These are phyloP conservation scores for Halocaridina rubra DNA, from an alignment of 2,888 invertebrate genomes.

Conservation along the genomic window DNA sequence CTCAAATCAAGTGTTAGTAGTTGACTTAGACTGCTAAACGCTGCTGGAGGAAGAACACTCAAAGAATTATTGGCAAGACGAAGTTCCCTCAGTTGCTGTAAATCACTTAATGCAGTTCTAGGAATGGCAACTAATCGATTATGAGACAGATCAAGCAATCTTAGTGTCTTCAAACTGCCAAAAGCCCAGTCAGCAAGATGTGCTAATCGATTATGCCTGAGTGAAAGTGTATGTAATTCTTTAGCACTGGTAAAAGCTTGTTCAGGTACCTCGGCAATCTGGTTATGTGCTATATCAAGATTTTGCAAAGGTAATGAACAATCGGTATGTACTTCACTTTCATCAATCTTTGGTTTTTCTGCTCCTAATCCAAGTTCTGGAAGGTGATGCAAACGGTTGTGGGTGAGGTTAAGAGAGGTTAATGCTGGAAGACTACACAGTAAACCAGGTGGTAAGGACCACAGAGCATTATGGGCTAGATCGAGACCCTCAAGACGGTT, in stretches of 20 bases:
- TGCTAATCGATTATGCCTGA: conserved; percentile 85
- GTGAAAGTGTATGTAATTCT: conserved; percentile 84
- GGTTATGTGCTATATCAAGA: conserved; percentile 59
- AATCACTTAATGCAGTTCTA: conserved; percentile 78
- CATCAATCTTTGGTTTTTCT: not conserved
- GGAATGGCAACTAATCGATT: conserved; percentile 86
- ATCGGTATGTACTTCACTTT: not conserved
- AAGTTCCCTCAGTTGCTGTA: conserved; percentile 78
- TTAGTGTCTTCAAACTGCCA: conserved; percentile 82
- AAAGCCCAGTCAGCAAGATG: conserved; percentile 84
- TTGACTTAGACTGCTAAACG: conserved; percentile 85
- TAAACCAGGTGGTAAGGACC: conserved; percentile 64
- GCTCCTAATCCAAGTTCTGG: conserved; percentile 64
- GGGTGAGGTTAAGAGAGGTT: conserved; percentile 66
- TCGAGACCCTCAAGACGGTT: conserved; percentile 64
- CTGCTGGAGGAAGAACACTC: conserved; percentile 83
- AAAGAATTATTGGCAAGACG: conserved; percentile 92
- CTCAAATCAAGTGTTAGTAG: conserved; percentile 85
- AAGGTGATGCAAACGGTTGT: conserved; percentile 66
- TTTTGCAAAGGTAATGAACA: conserved; percentile 52
- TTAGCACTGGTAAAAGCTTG: conserved; percentile 69
- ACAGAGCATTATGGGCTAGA: conserved; percentile 64
- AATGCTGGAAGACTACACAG: conserved; percentile 65
- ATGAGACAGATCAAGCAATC: conserved; percentile 85
- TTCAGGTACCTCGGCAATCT: conserved; percentile 55